phyloP scores from a whole-genome alignment of 1,140 invertebrate species.

The Lucilia sericata region DNA sequence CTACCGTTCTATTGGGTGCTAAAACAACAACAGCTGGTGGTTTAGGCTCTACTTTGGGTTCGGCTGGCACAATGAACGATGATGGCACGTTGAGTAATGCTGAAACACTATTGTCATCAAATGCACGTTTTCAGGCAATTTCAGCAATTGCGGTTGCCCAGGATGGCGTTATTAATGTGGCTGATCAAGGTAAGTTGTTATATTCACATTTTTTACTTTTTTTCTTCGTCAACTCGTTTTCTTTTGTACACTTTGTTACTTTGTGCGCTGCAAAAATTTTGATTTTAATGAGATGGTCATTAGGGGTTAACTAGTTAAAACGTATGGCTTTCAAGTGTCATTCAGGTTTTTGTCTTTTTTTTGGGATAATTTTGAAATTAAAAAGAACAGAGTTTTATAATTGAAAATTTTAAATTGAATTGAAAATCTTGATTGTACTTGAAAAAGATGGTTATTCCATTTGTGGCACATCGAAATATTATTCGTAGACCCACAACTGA shows the following conservation, averaged over 20 bases:
- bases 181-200: slow-evolving; percentile 83
- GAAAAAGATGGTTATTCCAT: no score
- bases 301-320: background rate
- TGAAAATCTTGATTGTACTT: no score
- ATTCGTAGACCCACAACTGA: no score
- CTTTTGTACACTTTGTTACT: no score
- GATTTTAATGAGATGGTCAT: slow-evolving; percentile 12
- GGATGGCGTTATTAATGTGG: slow-evolving; percentile 92
- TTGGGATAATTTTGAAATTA: no score
- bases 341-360: no score
- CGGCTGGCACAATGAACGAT: slow-evolving; percentile 66
- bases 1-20: slow-evolving; percentile 61
- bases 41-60: slow-evolving; percentile 49
- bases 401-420: no score
- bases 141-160: slow-evolving; percentile 93
- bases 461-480: no score
- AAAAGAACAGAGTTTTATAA: no score
- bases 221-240: background rate
- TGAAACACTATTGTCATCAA: slow-evolving; percentile 88
- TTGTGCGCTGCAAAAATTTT: background rate
- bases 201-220: slow-evolving; percentile 39
- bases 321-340: no score
- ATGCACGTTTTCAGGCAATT: slow-evolving; percentile 90
- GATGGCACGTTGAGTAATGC: slow-evolving; percentile 80
- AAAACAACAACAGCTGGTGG: slow-evolving; percentile 58